Evolutionary conservation across 37 sponge, comb jelly and placozoan genomes (phyloP).

Genomic region (Crambe crambe): DNA sequence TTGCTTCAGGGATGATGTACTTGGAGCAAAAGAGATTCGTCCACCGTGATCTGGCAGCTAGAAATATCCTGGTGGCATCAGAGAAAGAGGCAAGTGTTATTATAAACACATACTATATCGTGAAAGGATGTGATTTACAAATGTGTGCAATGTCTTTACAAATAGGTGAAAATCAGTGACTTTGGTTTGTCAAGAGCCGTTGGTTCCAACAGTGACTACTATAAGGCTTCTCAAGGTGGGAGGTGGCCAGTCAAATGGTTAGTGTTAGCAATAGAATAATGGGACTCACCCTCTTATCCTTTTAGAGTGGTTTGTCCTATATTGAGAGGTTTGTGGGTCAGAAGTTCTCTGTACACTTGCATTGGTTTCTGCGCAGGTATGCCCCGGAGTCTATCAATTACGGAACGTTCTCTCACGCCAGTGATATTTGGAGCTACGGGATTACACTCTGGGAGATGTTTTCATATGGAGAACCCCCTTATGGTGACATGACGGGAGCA

Average conservation of each 20-base stretch:
- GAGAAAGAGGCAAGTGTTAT: slow-evolving; percentile 49
- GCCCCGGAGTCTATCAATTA: slow-evolving; percentile 97
- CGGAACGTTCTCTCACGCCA: slow-evolving; percentile 89
- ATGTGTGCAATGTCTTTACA: background rate
- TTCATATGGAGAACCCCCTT: slow-evolving; percentile 92
- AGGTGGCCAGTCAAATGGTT: slow-evolving; percentile 99
- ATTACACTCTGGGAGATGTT: slow-evolving; percentile 99
- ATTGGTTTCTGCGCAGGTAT: slow-evolving; percentile 69
- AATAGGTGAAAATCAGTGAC: slow-evolving; percentile 97
- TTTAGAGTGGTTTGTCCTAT: background rate
- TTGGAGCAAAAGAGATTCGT: slow-evolving; percentile 92
- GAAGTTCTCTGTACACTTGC: background rate
- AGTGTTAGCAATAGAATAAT: background rate
- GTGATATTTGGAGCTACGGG: slow-evolving; percentile 99
- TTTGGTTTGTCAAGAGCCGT: slow-evolving; percentile 97
- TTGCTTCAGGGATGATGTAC: slow-evolving; percentile 93
- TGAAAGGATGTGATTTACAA: background rate
- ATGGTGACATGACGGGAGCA: slow-evolving; percentile 91
- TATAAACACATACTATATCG: too few species aligned
- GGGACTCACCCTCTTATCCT: background rate
- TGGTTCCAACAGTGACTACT: slow-evolving; percentile 92
- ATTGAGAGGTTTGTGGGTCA: too few species aligned
- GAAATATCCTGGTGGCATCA: slow-evolving; percentile 89
- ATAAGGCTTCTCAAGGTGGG: slow-evolving; percentile 96
- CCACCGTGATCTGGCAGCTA: slow-evolving; percentile 93